Conservation (phyloP, 1,140 invertebrate species). For the Hycleus phaleratus region DNA sequence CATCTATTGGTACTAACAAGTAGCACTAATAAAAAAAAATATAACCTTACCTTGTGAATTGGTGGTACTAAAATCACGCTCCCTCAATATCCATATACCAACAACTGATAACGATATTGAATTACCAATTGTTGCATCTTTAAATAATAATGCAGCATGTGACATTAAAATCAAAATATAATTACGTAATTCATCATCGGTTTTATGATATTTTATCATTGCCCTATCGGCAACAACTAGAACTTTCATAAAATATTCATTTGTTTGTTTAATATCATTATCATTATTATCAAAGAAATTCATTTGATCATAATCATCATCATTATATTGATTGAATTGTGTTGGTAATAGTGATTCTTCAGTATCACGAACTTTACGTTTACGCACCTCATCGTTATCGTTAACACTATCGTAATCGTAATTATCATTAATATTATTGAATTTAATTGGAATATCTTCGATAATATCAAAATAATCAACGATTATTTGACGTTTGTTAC, state of each 20-base stretch:
- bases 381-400: too few relatives aligned
- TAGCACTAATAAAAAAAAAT: too few relatives aligned
- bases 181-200: slow-evolving; percentile 45
- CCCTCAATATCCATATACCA: slow-evolving; percentile 53
- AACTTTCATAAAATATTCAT: slow-evolving; percentile 64
- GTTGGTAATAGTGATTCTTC: too few relatives aligned
- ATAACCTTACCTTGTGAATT: slow-evolving; percentile 25
- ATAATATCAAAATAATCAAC: too few relatives aligned
- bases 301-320: too few relatives aligned
- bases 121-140: slow-evolving; percentile 74
- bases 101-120: slow-evolving; percentile 70
- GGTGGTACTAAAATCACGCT: slow-evolving; percentile 35
- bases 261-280: slow-evolving; percentile 15
- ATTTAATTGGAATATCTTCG: too few relatives aligned
- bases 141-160: slow-evolving; percentile 69
- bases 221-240: slow-evolving; percentile 71
- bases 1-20: too few relatives aligned
- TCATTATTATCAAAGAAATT: slow-evolving; percentile 4
- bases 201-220: slow-evolving; percentile 66
- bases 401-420: too few relatives aligned
- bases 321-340: too few relatives aligned
- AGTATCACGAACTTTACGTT: too few relatives aligned
- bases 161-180: slow-evolving; percentile 78
- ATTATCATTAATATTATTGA: too few relatives aligned
- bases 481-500: too few relatives aligned